These are phyloP conservation scores for Phytoseiulus persimilis DNA, from an alignment of 2,888 invertebrate genomes.

Conservation along the genomic window DNA sequence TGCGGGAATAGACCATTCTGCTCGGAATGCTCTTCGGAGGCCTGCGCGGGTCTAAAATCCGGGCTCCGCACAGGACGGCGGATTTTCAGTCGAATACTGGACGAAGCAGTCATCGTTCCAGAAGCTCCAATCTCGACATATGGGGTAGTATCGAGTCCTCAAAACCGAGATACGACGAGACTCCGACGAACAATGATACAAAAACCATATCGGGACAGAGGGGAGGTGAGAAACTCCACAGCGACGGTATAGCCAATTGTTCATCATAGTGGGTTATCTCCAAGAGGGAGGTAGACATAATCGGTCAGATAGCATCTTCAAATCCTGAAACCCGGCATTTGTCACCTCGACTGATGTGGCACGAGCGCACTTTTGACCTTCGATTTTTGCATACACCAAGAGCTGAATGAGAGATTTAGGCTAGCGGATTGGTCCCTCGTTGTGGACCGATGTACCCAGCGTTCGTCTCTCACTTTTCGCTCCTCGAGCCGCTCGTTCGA, in stretches of 20 bases:
- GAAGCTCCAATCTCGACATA: too few relatives aligned
- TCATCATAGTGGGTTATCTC: not conserved
- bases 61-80: too few relatives aligned
- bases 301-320: not conserved
- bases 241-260: not conserved
- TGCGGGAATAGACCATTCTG: too few relatives aligned
- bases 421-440: not conserved
- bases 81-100: too few relatives aligned
- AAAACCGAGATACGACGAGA: not conserved
- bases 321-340: not conserved
- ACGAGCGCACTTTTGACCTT: not conserved
- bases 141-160: too few relatives aligned
- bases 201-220: not conserved
- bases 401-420: not conserved
- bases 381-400: not conserved
- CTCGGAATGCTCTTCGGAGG: too few relatives aligned
- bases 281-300: not conserved
- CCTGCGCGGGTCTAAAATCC: too few relatives aligned
- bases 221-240: not conserved
- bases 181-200: not conserved
- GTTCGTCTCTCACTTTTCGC: not conserved
- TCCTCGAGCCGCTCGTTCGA: not conserved
- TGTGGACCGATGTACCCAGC: not conserved
- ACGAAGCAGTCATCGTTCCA: too few relatives aligned
- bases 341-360: not conserved